Conservation (phyloP, 2,797 vertebrate genomes). For the Aphelocoma californica region DNA sequence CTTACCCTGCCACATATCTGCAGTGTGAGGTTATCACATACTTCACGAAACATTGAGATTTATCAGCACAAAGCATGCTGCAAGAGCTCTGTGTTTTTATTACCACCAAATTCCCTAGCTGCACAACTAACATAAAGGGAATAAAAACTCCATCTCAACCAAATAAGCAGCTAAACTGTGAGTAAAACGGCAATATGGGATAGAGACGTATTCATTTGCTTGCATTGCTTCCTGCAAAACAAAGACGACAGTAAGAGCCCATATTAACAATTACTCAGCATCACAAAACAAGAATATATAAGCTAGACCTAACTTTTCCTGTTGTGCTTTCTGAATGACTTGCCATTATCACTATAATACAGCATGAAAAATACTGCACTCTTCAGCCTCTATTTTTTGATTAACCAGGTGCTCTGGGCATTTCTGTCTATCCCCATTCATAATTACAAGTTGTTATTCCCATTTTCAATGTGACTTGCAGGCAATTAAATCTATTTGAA, state of each 20-base stretch:
- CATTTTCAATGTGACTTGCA: neutral
- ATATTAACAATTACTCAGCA: neutral
- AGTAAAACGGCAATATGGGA: neutral
- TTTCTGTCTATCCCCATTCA: slow-evolving; percentile 19
- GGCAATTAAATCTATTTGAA: slow-evolving; percentile 13
- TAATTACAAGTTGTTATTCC: slow-evolving; percentile 37
- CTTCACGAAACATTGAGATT: neutral
- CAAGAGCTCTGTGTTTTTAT: neutral
- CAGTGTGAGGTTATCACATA: neutral
- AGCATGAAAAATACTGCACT: neutral
- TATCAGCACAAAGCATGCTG: neutral
- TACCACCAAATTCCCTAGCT: neutral
- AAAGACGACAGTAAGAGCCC: neutral
- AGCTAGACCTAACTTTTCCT: neutral
- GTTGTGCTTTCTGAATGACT: slow-evolving; percentile 8
- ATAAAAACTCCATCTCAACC: neutral
- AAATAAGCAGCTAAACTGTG: neutral
- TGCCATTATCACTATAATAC: neutral
- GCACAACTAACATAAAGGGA: neutral
- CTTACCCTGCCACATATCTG: neutral
- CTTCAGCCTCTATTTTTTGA: slow-evolving; percentile 2
- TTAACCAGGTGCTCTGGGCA: slow-evolving; percentile 30
- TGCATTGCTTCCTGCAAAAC: neutral
- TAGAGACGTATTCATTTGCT: neutral
- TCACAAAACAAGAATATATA: neutral